Conservation (phyloP, 1,140 invertebrate species). For the Plectus sambesii region DNA sequence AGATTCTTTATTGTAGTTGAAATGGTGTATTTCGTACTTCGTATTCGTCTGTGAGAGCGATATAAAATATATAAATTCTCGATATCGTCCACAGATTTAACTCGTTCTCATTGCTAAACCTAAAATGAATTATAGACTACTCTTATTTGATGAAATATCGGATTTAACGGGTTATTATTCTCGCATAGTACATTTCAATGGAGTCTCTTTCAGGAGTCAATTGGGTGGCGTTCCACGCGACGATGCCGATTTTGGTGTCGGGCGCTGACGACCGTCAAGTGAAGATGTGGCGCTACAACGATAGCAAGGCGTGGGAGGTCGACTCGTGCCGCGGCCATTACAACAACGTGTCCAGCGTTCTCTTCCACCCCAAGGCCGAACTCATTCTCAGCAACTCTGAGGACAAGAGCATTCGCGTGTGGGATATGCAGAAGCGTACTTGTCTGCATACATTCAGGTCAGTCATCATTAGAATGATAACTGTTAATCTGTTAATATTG, state of each 20-base stretch:
- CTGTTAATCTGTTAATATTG: constrained; percentile 1
- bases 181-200: no score
- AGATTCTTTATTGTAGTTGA: constrained; percentile 1
- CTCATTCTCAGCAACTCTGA: constrained; percentile 93
- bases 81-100: no score
- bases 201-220: constrained; percentile 69
- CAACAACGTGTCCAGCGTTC: constrained; percentile 94
- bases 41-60: not conserved
- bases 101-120: no score
- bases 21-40: no score
- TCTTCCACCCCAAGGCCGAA: constrained; percentile 94
- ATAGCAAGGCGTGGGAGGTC: constrained; percentile 95
- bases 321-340: constrained; percentile 97
- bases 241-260: constrained; percentile 83
- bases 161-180: no score
- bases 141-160: no score
- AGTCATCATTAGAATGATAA: not conserved
- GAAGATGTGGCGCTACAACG: constrained; percentile 98
- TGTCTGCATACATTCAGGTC: constrained; percentile 79
- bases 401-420: constrained; percentile 92
- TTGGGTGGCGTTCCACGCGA: constrained; percentile 93
- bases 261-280: constrained; percentile 94
- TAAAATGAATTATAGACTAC: no score
- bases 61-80: not conserved
- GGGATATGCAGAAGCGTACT: constrained; percentile 97